phyloP scores from a whole-genome alignment of 2,797 vertebrate genomes.

The Sebastes baramenuke region DNA sequence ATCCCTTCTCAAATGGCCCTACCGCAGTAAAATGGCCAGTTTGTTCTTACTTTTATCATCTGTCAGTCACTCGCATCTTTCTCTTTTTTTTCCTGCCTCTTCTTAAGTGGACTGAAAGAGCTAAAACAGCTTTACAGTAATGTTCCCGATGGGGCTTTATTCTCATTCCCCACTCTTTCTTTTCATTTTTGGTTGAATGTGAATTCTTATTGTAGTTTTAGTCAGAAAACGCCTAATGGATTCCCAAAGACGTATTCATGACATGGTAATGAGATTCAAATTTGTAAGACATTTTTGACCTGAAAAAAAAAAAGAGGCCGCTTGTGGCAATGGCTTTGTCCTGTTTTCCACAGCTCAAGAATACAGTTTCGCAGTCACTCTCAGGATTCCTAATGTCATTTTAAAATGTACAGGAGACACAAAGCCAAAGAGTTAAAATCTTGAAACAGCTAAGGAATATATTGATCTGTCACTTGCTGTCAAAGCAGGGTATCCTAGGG shows the following conservation, averaged over 20 bases:
- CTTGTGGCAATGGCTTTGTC: conserved; percentile 61
- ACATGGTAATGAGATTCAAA: conserved; percentile 77
- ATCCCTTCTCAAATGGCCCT: conserved; percentile 86
- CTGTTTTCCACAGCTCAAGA: conserved; percentile 55
- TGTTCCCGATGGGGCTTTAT: conserved; percentile 61
- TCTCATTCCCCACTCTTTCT: conserved; percentile 48
- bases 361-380: conserved; percentile 25
- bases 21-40: conserved; percentile 81
- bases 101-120: conserved; percentile 76
- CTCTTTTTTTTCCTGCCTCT: conserved; percentile 52
- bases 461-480: conserved; percentile 27
- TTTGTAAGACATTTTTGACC: conserved; percentile 63
- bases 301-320: conserved; percentile 52
- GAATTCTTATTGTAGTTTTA: conserved; percentile 69
- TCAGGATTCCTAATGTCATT: conserved; percentile 17
- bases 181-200: conserved; percentile 51
- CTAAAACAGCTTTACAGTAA: conserved; percentile 71
- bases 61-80: conserved; percentile 79
- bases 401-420: conserved; percentile 26
- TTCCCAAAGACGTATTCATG: conserved; percentile 74
- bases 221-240: conserved; percentile 69
- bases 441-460: conserved; percentile 22
- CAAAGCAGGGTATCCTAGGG: conserved; percentile 14
- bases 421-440: conserved; percentile 15
- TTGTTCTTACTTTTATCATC: conserved; percentile 82